These are phyloP conservation scores for Melanophora roralis DNA, from an alignment of 2,888 invertebrate species.

Conservation along the genomic window DNA sequence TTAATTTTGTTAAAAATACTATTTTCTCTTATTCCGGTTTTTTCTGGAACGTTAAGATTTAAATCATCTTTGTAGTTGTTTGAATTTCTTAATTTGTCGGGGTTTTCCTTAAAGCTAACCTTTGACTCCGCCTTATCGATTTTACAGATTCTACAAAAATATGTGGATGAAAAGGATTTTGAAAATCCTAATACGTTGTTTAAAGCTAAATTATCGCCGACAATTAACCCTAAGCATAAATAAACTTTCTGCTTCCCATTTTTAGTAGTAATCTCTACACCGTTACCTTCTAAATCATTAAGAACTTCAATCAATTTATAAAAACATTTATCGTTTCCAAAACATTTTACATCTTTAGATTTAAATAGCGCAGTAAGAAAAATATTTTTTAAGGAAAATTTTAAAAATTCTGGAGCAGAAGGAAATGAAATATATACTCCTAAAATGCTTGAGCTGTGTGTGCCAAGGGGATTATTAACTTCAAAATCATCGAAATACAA, in stretches of 20 bases:
- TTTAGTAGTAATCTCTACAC: not conserved
- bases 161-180: not conserved
- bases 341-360: slow-evolving; percentile 26
- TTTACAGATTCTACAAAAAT: slow-evolving; percentile 21
- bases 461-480: slow-evolving; percentile 17
- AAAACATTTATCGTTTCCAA: slow-evolving; percentile 39
- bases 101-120: not conserved
- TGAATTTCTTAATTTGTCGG: not conserved
- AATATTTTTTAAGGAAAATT: slow-evolving; percentile 14
- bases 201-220: not conserved
- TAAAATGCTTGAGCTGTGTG: slow-evolving; percentile 6
- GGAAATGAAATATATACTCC: slow-evolving; percentile 37
- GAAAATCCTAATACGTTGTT: slow-evolving; percentile 16
- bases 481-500: slow-evolving; percentile 26
- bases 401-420: slow-evolving; percentile 11
- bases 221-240: slow-evolving; percentile 14
- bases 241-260: slow-evolving; percentile 9
- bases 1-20: not conserved
- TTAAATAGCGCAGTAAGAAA: slow-evolving; percentile 36
- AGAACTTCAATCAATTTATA: slow-evolving; percentile 21
- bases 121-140: not conserved
- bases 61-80: not conserved
- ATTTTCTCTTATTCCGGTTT: slow-evolving; percentile 5
- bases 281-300: slow-evolving; percentile 19
- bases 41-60: not conserved